Evolutionary conservation across 2,113 vertebrate genomes (phyloP), one percentile per base, ranked within the genome.

Genomic region (Phalacrocorax pelagicus): DNA sequence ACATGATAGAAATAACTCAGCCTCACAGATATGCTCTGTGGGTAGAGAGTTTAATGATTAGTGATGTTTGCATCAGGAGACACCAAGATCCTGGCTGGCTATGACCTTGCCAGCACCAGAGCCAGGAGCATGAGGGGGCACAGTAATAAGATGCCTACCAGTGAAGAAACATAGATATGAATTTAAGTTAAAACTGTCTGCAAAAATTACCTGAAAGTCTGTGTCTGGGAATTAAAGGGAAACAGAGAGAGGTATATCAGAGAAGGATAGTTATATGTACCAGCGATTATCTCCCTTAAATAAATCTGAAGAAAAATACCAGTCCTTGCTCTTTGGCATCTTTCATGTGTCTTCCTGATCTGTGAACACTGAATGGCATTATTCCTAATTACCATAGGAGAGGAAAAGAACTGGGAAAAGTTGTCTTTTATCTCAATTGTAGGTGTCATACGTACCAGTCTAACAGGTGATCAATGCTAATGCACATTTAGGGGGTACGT

Each of bases 401-500:
- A 88, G 12, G 61, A 73, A 70, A 83, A 88, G 26, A 96, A 92
- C 34, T 55, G 47, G 47, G 34, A 63, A 77, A 96, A 78, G 8
- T 52, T 81, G 24, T 38, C 57, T 94, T 94, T 79, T 83, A 54
- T 88, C 73, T 87, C 70, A 90, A 26, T 92, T 86, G 86, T 88
- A 95, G 10, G 10, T 89, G 42, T 84, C 47, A 51, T 49, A 44
- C 52, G 21, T 86, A 72, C n/a, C 67, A 47, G 29, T 52, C 55
- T 84, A 92, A 81, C 65, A 74, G 59, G 77, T 84, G 80, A 96
- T 91, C 86, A 84, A 74, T 89, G 87, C 40, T 91, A 89, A 75
- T 85, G 42, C 21, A 90, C 81, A 67, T 93, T 86, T 95, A 83
- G 27, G 51, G 23, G 42, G 74, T 82, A 42, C 7, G 46, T 59